Evolutionary conservation across 1,140 invertebrate species (phyloP), one percentile per base, ranked within the genome.

Genomic region (Habropoda laboriosa): DNA sequence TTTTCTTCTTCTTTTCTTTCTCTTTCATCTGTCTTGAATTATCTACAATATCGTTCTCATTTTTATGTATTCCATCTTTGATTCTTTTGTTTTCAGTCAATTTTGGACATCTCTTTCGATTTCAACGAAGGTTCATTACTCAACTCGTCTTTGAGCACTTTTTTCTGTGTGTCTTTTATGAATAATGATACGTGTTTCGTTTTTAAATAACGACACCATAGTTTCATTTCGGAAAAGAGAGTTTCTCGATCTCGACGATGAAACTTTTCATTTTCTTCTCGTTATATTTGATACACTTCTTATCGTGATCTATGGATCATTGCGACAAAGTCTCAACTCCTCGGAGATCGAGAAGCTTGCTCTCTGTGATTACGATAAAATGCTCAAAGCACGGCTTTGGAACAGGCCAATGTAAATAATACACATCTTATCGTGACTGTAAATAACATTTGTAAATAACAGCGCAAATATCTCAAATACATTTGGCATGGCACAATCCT

Each of bases 401-500:
- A 32, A 35, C 27, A 27, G 64, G 61, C 61, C 79, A 76, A 68
- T 80, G 79, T 80, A 80, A 57, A 80, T 80, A 80, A 30, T 45
- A 76, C 79, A 80, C 42, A 64, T 45, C 35, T 66, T 58, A 21
- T 24, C 55, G 63, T 67, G 71, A 24, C 35, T 80, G 79, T 77
- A 80, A 40, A 80, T 80, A 80, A 66, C n/a, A 60, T 76, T 63
- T 80, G 79, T 80, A 76, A 58, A 74, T 60, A 66, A 32, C 16
- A 40, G 47, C 12, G 45, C 30, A 18, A 42, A 61, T 47, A 24
- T 38, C 21, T 51, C 16, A 32, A 76, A 68, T 76, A 74, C 58
- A 80, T 80, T 80, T 76, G 55, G 73, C 73, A 80, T 76, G 27
- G 10, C 27, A 55, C 7, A 18, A 30, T 42, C 16, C 21, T 18